These are phyloP conservation scores for Trichomycterus rosablanca DNA, from an alignment of 2,113 vertebrate species.

Conservation along the genomic window DNA sequence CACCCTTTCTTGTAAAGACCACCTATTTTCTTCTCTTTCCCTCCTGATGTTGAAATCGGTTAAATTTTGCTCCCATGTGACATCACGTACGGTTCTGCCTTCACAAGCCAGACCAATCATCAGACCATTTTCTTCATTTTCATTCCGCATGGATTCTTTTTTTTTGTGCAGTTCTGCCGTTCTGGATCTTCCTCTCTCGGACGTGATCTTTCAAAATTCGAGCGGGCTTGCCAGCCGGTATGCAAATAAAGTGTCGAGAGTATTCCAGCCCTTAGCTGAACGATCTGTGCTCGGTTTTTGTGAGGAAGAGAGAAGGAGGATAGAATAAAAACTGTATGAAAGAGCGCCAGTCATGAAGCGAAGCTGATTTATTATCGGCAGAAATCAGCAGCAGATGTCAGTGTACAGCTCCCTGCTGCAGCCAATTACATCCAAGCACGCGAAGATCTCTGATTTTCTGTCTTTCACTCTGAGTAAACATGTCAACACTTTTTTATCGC, in stretches of 20 bases:
- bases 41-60: conserved; percentile 48
- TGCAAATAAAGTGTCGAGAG: conserved; percentile 48
- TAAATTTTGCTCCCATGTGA: background rate
- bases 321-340: conserved; percentile 57
- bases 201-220: conserved; percentile 62
- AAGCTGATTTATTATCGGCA: conserved; percentile 84
- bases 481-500: conserved; percentile 16
- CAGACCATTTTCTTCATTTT: conserved; percentile 1
- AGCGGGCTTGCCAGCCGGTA: conserved; percentile 63
- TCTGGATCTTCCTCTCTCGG: conserved; percentile 48
- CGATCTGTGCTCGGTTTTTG: conserved; percentile 49
- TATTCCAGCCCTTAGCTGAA: conserved; percentile 52
- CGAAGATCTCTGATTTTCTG: conserved; percentile 56
- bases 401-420: conserved; percentile 70
- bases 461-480: conserved; percentile 38
- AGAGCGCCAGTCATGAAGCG: conserved; percentile 65
- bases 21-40: conserved; percentile 8
- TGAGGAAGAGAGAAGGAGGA: conserved; percentile 41
- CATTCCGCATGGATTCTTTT: background rate
- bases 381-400: conserved; percentile 85
- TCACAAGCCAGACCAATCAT: conserved; percentile 23
- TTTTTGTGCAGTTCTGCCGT: conserved; percentile 33
- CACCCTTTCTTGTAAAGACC: conserved; percentile 9
- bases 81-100: conserved; percentile 11
- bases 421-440: conserved; percentile 81